Conservation (phyloP, 1,140 invertebrate genomes). For the Ylistrum balloti region DNA sequence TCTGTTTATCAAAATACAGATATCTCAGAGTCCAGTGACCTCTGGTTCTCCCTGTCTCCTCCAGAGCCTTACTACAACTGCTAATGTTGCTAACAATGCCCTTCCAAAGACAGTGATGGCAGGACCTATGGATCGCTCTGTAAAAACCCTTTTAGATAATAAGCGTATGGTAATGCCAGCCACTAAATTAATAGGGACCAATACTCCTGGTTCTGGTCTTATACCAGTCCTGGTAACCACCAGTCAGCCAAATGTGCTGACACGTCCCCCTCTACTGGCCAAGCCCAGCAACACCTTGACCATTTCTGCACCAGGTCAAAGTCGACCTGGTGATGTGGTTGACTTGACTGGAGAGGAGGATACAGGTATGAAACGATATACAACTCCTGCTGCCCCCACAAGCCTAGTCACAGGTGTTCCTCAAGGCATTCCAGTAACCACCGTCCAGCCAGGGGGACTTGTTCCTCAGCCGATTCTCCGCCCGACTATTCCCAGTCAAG, state of each 20-base stretch:
- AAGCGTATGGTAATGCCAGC: constrained; percentile 21
- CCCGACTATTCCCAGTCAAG: constrained; percentile 56
- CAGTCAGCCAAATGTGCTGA: not conserved
- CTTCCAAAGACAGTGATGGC: not conserved
- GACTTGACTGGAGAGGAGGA: constrained; percentile 71
- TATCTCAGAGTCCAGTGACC: not conserved
- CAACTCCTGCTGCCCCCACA: not conserved
- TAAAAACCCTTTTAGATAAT: not conserved
- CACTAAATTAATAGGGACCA: not conserved
- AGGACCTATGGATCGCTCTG: not conserved
- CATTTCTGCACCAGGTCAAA: not conserved
- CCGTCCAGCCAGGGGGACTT: constrained; percentile 21
- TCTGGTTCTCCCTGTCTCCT: not conserved
- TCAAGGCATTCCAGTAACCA: constrained; percentile 41
- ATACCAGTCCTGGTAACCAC: not conserved
- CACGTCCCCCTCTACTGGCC: not conserved
- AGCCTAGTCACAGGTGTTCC: constrained; percentile 1
- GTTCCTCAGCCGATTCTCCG: not conserved
- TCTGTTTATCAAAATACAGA: not conserved
- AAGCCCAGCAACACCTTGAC: not conserved
- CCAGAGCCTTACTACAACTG: constrained; percentile 2
- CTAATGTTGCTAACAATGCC: not conserved
- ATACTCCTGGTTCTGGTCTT: not conserved
- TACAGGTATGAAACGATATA: constrained; percentile 46
- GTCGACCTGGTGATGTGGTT: constrained; percentile 61